Evolutionary conservation across 2,113 vertebrate species (phyloP).

Genomic region (Edolisoma coerulescens): DNA sequence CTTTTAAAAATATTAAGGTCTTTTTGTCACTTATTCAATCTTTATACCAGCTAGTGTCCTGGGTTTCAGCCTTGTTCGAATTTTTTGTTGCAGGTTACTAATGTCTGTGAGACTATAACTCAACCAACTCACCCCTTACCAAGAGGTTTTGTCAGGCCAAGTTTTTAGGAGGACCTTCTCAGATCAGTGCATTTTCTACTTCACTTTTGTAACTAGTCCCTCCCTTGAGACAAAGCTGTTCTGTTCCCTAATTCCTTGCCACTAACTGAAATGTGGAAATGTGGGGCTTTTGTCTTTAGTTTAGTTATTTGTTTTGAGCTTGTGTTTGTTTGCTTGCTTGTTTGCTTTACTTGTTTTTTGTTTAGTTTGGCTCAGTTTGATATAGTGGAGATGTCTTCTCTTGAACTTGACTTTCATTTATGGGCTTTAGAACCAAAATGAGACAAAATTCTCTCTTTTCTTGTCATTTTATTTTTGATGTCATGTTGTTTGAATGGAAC

Average conservation of each 20-base stretch:
- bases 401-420: neutral
- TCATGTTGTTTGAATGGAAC: neutral
- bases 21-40: neutral
- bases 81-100: neutral
- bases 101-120: neutral
- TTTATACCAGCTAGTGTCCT: neutral
- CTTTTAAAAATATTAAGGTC: neutral
- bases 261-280: neutral
- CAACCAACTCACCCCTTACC: neutral
- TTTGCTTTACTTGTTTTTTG: neutral
- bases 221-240: neutral
- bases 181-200: neutral
- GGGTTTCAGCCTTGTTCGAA: neutral
- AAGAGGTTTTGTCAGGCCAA: neutral
- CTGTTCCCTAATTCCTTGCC: neutral
- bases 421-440: neutral
- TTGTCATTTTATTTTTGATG: neutral
- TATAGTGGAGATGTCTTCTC: neutral
- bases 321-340: neutral
- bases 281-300: rapidly evolving
- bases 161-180: neutral
- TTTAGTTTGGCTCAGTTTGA: rapidly evolving
- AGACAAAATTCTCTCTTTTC: neutral
- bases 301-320: neutral
- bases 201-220: neutral